phyloP scores from a whole-genome alignment of 2,113 vertebrate genomes.

The Oophaga pumilio region DNA sequence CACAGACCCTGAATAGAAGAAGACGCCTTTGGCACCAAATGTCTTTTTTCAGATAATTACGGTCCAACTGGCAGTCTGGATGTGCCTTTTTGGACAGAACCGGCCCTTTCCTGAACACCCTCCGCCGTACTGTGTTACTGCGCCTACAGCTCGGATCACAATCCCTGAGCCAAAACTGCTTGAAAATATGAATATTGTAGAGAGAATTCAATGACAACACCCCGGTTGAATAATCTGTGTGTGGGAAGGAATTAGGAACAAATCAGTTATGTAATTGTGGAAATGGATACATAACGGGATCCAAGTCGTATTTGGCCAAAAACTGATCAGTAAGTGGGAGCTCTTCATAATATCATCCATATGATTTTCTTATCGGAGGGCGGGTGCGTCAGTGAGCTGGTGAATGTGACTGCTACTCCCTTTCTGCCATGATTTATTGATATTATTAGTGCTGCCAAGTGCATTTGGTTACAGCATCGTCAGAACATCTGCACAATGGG shows the following conservation, averaged over 20 bases:
- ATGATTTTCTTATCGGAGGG: slow-evolving; percentile 4
- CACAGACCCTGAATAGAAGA: background rate
- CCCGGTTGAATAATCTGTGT: background rate
- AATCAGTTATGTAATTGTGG: slow-evolving; percentile 21
- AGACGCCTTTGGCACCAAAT: background rate
- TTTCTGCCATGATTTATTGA: slow-evolving; percentile 22
- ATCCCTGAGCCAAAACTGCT: background rate
- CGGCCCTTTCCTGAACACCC: background rate
- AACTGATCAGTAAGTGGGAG: slow-evolving; percentile 5
- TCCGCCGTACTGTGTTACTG: background rate
- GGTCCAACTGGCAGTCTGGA: slow-evolving; percentile 7
- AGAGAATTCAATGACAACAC: background rate
- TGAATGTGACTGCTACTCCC: background rate
- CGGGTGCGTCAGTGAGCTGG: background rate
- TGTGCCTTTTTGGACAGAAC: background rate
- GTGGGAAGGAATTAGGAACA: slow-evolving; percentile 3
- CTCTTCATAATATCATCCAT: background rate
- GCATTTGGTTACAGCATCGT: background rate
- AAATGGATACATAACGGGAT: background rate
- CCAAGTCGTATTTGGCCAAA: slow-evolving; percentile 19
- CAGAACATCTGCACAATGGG: slow-evolving; percentile 26
- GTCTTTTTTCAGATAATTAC: background rate
- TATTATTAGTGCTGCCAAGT: slow-evolving; percentile 15
- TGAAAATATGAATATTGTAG: background rate
- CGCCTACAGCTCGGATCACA: background rate